These are phyloP conservation scores for Anthrax anthrax DNA, from an alignment of 2,888 invertebrate genomes.

Conservation along the genomic window DNA sequence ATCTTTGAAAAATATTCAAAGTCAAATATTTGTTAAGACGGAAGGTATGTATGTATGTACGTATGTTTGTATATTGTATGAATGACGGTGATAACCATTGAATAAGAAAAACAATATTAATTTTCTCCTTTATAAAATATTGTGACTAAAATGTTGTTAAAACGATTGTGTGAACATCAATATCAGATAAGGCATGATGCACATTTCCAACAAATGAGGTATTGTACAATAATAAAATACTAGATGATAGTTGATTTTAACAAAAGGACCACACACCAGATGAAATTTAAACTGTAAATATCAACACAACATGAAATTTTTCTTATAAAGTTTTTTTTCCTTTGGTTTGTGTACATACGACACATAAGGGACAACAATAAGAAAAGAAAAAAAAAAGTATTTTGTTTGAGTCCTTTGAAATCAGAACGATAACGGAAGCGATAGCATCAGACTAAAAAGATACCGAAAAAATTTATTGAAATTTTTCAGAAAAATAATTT, in stretches of 20 bases:
- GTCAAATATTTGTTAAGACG: too few species aligned
- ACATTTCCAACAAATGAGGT: too few species aligned
- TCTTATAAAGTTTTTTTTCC: too few species aligned
- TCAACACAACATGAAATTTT: too few species aligned
- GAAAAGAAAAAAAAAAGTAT: too few species aligned
- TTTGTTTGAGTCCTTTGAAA: slow-evolving; percentile 1
- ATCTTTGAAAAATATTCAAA: too few species aligned
- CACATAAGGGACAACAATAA: too few species aligned
- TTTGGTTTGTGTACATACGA: too few species aligned
- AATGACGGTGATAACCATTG: too few species aligned
- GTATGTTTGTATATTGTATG: neutral
- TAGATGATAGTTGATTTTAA: slow-evolving; percentile 6
- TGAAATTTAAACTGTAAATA: slow-evolving; percentile 4
- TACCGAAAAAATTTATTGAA: slow-evolving; percentile 4
- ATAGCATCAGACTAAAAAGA: slow-evolving; percentile 1
- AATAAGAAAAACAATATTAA: too few species aligned
- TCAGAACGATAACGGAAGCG: slow-evolving; percentile 6
- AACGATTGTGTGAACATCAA: neutral
- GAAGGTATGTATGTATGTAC: too few species aligned
- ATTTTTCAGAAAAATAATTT: neutral
- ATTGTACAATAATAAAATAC: neutral
- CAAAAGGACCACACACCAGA: slow-evolving; percentile 13
- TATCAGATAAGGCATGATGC: neutral
- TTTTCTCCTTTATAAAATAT: too few species aligned
- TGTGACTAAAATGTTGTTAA: neutral